Conservation (phyloP, 2,113 vertebrate genomes). For the Chroicocephalus ridibundus region DNA sequence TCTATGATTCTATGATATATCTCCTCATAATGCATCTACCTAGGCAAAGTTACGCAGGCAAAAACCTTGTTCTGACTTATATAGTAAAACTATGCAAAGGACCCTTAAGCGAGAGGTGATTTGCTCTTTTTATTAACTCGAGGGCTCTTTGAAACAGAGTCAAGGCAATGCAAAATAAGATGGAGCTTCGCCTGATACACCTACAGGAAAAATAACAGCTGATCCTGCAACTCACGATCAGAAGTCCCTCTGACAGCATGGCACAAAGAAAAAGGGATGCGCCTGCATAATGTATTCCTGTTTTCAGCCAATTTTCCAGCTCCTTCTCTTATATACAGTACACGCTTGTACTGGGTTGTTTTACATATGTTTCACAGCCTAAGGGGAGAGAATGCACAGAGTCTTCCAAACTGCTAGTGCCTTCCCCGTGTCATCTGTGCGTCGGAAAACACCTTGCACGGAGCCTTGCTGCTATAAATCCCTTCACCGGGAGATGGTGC, state of each 20-base stretch:
- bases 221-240: neutral
- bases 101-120: neutral
- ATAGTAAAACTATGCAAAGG: neutral
- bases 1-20: too few species aligned
- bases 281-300: neutral
- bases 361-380: neutral
- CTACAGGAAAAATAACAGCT: neutral
- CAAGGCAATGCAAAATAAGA: neutral
- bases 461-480: neutral
- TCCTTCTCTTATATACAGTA: neutral
- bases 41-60: neutral
- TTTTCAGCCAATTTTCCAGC: neutral
- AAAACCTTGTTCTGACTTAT: neutral
- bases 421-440: neutral
- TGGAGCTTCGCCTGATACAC: neutral
- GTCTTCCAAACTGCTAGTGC: neutral
- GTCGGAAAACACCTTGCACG: fast-evolving
- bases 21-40: neutral
- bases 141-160: neutral
- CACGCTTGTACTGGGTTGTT: neutral
- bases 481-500: constrained; percentile 54
- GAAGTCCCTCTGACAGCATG: neutral
- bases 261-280: neutral
- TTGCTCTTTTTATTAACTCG: neutral
- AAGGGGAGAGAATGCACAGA: neutral